These are phyloP conservation scores for Lepidochrysops patricia DNA, from an alignment of 2,888 invertebrate species.

Conservation along the genomic window DNA sequence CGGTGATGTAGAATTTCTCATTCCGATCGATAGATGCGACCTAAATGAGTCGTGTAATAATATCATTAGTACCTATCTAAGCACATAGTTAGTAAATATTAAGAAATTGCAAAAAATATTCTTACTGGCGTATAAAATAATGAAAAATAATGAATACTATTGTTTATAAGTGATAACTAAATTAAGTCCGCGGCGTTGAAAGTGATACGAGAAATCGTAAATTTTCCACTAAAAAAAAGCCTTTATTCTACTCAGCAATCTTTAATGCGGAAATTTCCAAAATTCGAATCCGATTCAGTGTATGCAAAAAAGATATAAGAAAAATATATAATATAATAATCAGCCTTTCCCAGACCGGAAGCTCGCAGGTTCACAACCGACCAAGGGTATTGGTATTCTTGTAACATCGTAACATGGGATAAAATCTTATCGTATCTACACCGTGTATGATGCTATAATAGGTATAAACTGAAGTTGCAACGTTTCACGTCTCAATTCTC, in stretches of 20 bases:
- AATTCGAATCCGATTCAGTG: too few species aligned
- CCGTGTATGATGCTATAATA: too few species aligned
- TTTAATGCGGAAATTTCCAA: too few species aligned
- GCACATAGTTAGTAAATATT: not conserved
- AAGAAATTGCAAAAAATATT: not conserved
- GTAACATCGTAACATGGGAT: too few species aligned
- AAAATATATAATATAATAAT: too few species aligned
- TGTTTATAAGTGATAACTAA: not conserved
- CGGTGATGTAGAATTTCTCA: not conserved
- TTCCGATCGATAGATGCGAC: not conserved
- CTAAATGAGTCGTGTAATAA: not conserved
- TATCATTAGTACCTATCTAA: not conserved
- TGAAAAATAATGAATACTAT: not conserved
- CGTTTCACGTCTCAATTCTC: not conserved
- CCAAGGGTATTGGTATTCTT: not conserved
- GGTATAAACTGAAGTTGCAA: too few species aligned
- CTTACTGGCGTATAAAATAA: not conserved
- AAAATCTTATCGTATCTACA: too few species aligned
- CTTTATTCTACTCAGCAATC: too few species aligned
- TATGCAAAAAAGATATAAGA: too few species aligned
- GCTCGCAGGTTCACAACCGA: not conserved
- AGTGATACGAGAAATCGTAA: too few species aligned
- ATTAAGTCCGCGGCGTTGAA: too few species aligned
- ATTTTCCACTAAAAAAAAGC: too few species aligned
- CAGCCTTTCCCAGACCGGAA: not conserved